A percentile compares a stretch with the other conserved stretches of the same genome.
phyloP scores from a whole-genome alignment of 2,113 vertebrate genomes.

The Cyprinodon brontotheroides region DNA sequence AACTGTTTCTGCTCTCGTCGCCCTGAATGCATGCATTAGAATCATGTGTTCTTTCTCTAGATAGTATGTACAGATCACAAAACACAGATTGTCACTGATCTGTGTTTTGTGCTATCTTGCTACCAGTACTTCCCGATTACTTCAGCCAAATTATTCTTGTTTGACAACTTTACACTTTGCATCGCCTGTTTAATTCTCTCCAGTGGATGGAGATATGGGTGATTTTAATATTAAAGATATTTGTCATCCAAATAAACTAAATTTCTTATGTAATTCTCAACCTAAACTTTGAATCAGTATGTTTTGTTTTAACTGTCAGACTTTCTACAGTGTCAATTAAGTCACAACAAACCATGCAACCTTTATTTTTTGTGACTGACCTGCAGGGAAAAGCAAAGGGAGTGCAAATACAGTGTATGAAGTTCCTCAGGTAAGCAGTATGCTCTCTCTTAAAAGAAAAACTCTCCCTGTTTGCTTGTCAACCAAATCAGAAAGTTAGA shows the following conservation, averaged over 20 bases:
- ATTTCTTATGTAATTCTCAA: neutral
- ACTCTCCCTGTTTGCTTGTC: neutral
- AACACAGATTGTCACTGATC: too few species aligned
- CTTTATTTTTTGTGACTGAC: conserved; percentile 9
- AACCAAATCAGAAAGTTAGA: neutral
- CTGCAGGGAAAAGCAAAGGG: neutral
- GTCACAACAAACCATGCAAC: neutral
- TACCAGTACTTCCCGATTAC: too few species aligned
- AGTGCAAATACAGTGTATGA: neutral
- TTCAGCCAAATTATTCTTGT: too few species aligned
- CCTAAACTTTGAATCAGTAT: neutral
- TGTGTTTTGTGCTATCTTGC: too few species aligned
- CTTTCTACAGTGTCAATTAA: neutral
- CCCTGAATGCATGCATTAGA: too few species aligned
- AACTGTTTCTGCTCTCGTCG: too few species aligned
- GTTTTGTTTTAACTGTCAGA: neutral
- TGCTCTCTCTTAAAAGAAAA: neutral
- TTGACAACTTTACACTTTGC: too few species aligned
- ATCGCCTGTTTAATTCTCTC: too few species aligned
- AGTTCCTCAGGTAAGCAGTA: conserved; percentile 1
- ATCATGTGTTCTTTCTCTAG: too few species aligned
- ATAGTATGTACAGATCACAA: too few species aligned
- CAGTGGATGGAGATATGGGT: too few species aligned
- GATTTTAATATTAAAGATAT: too few species aligned
- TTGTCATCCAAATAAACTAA: neutral